Evolutionary conservation across 2,888 invertebrate species (phyloP), one percentile per base, ranked within the genome.

Genomic region (Heliconius ismenius): DNA sequence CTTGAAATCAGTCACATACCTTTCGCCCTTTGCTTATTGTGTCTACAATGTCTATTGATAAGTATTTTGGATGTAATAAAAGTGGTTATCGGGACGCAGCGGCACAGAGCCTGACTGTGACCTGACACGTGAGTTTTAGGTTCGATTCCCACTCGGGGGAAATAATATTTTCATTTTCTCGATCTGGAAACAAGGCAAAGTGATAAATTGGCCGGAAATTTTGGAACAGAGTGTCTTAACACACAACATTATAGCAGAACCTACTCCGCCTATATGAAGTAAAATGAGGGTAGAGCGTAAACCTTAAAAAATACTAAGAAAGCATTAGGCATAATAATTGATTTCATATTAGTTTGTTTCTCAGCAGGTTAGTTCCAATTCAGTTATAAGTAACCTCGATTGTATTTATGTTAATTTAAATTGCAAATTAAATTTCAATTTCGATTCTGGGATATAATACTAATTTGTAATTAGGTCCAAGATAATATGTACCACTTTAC

Each of bases 401-500:
- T 43, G 43, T 39, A 43, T 43, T 67, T 39, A 43, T 67, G 65
- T 32, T 58, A 70, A 70, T 70, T n/a, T 32, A 32, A 7, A 28
- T 28, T 26, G n/a, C 58, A 70, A 70, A 58, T 58, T 21, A 54
- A 28, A 70, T 70, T 58, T 58, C 49, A 70, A 32, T 49, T 70
- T 32, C 70, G 58, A 70, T 70, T 70, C 58, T 54, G 54, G 43
- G 28, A 63, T 73, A 62, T 32, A 32, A 32, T 73, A 73, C 39
- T 73, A 32, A 24, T 60, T 72, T 62, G 60, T 73, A 73, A 73
- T 73, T 73, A 73, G 63, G 43, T 63, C 24, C 39, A 62, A 62
- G 73, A 73, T 73, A 73, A 73, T 73, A 62, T 62, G 21, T 28
- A 26, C 62, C 75, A 70, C 75, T 70, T 49, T 39, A 68, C 60